Evolutionary conservation across 2,888 invertebrate genomes (phyloP), one percentile per base, ranked within the genome.

Genomic region (Strigamia maritima): DNA sequence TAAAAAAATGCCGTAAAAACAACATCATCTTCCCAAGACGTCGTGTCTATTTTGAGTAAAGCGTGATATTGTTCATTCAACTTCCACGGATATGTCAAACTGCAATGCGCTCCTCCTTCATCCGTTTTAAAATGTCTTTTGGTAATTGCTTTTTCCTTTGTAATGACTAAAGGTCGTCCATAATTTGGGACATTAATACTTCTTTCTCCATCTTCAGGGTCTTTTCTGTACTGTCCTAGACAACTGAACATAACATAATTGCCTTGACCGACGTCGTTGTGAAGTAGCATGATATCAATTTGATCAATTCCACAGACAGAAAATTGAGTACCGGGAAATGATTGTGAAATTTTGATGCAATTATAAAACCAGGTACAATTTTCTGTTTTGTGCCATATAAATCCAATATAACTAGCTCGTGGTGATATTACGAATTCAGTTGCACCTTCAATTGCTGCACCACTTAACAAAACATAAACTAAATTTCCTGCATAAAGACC

Each of bases 281-380:
- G 31, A 6, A 35, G 75, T 12, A 75, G n/a, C 75, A 31, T 38
- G 10, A 75, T 16, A 26, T 35, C 38, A 4, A 31, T 38, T 10
- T 75, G 38, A 75, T 75, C 38, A 38, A 75, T 19, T 28, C 75
- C 75, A 19, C 75, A 75, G 10, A 75, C 75, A 3, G 31, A 19
- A 19, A 75, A 75, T 31, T 35, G 38, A 75, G 75, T 75, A 6
- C 75, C 75, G 2, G 75, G 75, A 28, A 75, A 75, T 16, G 75
- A 16, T 31, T 38, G 31, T 19, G 14, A 14, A 19, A 75, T 38
- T 75, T 31, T 75, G 75, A 75, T 14, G 31, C 38, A 14, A 26
- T 75, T 75, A 26, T 75, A 75, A 26, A 75, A 75, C 31, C 38
- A 75, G 28, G 60, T 65, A 24, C 60, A 65, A 19, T 65, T 65